Percentiles rank a stretch among this genome's conserved stretches.
Evolutionary conservation across 2,888 invertebrate species (phyloP).

Genomic region (Drosophila subquinaria): DNA sequence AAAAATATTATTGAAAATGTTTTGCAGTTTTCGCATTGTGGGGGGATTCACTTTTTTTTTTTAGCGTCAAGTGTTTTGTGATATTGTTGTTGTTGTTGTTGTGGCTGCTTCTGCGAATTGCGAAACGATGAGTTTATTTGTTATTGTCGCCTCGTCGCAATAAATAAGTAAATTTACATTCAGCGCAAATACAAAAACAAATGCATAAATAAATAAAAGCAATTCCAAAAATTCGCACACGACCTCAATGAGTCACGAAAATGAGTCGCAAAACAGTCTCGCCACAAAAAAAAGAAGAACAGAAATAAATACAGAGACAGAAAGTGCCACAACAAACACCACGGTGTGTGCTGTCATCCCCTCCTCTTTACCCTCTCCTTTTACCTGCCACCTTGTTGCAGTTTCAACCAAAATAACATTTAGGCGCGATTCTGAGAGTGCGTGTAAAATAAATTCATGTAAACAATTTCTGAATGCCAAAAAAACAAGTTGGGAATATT

Average conservation of each 20-base stretch:
- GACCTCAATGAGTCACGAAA: constrained; percentile 72
- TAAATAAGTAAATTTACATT: constrained; percentile 76
- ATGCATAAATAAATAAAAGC: constrained; percentile 79
- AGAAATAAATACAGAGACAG: constrained; percentile 25
- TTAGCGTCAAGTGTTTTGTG: constrained; percentile 44
- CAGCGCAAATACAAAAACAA: constrained; percentile 74
- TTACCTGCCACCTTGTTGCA: constrained; percentile 4
- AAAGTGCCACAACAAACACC: constrained; percentile 54
- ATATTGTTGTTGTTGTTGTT: constrained; percentile 15
- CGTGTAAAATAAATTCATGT: constrained; percentile 1
- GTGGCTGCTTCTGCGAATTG: constrained; percentile 65
- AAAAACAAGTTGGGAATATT: constrained; percentile 20
- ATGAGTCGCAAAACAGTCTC: constrained; percentile 22
- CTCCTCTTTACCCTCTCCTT: background rate
- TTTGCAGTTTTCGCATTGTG: constrained; percentile 47
- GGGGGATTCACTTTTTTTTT: constrained; percentile 34
- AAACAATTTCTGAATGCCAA: constrained; percentile 35
- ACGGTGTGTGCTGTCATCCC: constrained; percentile 14
- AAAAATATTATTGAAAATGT: constrained; percentile 42
- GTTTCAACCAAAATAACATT: constrained; percentile 31
- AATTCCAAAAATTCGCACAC: constrained; percentile 80
- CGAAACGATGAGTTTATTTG: constrained; percentile 59
- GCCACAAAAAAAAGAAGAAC: constrained; percentile 5
- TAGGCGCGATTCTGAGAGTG: constrained; percentile 13
- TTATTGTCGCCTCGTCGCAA: constrained; percentile 58